Evolutionary conservation across 1,140 invertebrate species (phyloP).

Genomic region (Prorops nasuta): DNA sequence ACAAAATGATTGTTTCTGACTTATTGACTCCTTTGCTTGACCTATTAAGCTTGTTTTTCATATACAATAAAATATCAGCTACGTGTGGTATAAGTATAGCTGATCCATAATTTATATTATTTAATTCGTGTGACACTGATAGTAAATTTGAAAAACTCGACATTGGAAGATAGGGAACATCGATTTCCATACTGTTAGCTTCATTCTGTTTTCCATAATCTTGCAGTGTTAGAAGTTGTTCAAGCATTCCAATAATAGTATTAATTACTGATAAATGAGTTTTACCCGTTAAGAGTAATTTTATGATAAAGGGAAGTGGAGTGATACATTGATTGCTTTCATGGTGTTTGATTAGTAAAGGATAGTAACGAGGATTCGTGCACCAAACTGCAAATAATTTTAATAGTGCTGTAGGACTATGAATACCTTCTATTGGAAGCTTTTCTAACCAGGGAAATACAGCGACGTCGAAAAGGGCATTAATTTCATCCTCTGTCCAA

Average conservation of each 20-base stretch:
- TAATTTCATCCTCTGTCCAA: conserved; percentile 71
- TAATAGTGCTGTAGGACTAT: conserved; percentile 78
- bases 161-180: conserved; percentile 25
- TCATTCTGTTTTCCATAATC: conserved; percentile 58
- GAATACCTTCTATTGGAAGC: conserved; percentile 76
- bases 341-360: conserved; percentile 66
- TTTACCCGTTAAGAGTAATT: conserved; percentile 69
- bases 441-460: conserved; percentile 81
- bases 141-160: conserved; percentile 33
- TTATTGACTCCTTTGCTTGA: conserved; percentile 63
- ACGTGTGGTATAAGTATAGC: conserved; percentile 73
- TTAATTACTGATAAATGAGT: conserved; percentile 65
- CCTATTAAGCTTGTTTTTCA: conserved; percentile 64
- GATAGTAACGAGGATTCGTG: conserved; percentile 72
- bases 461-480: conserved; percentile 73
- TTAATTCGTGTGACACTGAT: conserved; percentile 13
- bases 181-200: conserved; percentile 40
- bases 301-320: conserved; percentile 67
- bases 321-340: conserved; percentile 51
- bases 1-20: conserved; percentile 77
- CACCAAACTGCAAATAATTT: conserved; percentile 78
- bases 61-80: conserved; percentile 67
- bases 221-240: conserved; percentile 72
- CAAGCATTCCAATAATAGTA: conserved; percentile 74
- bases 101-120: conserved; percentile 70